phyloP scores from a whole-genome alignment of 2,113 vertebrate genomes.

The Phalacrocorax brasilianus region DNA sequence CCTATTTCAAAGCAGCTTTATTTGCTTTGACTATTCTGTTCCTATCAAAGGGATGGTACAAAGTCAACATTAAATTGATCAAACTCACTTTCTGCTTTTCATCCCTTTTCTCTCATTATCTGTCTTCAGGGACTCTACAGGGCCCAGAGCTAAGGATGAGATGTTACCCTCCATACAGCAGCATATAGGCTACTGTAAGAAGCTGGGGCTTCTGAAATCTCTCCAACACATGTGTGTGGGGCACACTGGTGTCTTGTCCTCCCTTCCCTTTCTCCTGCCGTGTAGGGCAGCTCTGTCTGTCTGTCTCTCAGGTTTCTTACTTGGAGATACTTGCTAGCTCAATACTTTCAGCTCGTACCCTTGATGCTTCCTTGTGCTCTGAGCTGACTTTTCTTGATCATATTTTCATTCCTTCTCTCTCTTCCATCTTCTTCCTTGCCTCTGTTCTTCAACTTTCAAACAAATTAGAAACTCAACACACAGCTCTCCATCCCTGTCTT shows the following conservation, averaged over 20 bases:
- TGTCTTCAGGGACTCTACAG: neutral
- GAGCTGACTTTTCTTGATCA: neutral
- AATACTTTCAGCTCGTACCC: neutral
- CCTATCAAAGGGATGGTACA: conserved; percentile 29
- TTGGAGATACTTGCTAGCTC: neutral
- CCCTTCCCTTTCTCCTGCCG: neutral
- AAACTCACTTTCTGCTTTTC: conserved; percentile 30
- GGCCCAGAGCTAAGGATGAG: neutral
- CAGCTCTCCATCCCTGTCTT: neutral
- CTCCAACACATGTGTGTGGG: neutral
- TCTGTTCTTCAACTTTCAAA: neutral
- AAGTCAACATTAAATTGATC: conserved; percentile 17
- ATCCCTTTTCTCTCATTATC: neutral
- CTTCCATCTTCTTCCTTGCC: neutral
- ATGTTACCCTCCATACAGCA: neutral
- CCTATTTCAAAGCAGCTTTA: conserved; percentile 27
- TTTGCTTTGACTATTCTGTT: neutral
- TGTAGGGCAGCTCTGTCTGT: neutral
- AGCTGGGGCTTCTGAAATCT: neutral
- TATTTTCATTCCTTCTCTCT: neutral
- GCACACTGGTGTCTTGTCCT: neutral
- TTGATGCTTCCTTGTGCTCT: neutral
- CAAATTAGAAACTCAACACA: neutral
- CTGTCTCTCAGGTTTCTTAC: neutral
- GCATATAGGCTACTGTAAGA: neutral